Evolutionary conservation across 1,140 invertebrate species (phyloP).

Genomic region (Phymastichus coffea): DNA sequence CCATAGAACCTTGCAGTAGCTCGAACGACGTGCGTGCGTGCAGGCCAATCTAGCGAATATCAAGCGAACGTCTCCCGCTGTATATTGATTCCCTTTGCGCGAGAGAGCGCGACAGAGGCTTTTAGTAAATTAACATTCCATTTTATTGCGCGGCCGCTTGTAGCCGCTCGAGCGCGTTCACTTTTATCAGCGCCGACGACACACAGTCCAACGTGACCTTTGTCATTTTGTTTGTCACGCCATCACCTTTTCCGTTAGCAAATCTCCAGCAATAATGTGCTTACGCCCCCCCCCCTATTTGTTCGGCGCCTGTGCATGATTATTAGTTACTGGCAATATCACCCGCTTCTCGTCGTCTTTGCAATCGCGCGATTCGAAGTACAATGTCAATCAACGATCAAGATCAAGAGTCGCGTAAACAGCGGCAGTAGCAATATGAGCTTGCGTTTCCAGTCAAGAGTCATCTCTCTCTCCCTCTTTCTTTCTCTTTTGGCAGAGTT

Average conservation of each 20-base stretch:
- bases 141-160: background rate
- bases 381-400: no score
- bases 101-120: background rate
- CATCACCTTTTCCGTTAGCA: background rate
- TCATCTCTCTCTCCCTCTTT: background rate
- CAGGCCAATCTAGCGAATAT: no score
- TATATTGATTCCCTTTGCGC: background rate
- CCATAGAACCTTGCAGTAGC: no score
- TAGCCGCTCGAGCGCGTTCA: no score
- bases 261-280: background rate
- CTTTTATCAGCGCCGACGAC: background rate
- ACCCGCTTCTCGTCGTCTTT: no score
- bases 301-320: background rate
- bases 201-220: background rate
- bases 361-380: no score
- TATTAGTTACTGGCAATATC: no score
- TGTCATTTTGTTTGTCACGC: no score
- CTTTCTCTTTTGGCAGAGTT: background rate
- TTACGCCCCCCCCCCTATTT: no score
- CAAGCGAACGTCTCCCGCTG: background rate
- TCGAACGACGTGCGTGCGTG: no score
- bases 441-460: background rate
- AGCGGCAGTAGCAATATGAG: background rate
- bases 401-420: background rate
- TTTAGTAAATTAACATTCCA: slow-evolving; percentile 1